Conservation (phyloP, 2,113 vertebrate genomes). For the Sander vitreus region DNA sequence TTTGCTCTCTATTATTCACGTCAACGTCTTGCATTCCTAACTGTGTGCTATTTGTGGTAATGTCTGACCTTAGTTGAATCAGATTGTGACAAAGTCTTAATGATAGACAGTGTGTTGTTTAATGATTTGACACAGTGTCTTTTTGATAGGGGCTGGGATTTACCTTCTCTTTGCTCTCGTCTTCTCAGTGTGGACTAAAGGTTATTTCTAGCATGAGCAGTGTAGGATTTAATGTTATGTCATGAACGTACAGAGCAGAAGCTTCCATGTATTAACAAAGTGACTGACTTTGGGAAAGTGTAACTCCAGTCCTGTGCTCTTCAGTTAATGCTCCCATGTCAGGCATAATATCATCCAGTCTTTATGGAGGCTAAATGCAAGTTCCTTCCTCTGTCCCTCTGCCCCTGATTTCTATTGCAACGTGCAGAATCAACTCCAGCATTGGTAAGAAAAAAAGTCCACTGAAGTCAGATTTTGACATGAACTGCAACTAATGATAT, state of each 20-base stretch:
- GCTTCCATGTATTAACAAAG: slow-evolving; percentile 9
- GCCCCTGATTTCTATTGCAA: slow-evolving; percentile 4
- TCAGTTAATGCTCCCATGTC: slow-evolving; percentile 40
- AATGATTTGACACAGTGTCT: not conserved
- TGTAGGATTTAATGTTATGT: slow-evolving; percentile 32
- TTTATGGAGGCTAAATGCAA: slow-evolving; percentile 30
- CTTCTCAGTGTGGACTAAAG: not conserved
- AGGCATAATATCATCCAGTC: slow-evolving; percentile 34
- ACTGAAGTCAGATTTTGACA: not conserved
- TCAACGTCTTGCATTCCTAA: not conserved
- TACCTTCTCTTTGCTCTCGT: not conserved
- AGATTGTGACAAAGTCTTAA: not conserved
- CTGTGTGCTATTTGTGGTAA: not conserved
- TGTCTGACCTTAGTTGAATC: not conserved
- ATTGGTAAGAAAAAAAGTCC: not conserved
- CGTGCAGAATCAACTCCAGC: not conserved
- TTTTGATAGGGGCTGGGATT: not conserved
- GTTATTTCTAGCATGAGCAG: slow-evolving; percentile 16
- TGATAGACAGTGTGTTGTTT: not conserved
- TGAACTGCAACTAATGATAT: slow-evolving; percentile 1
- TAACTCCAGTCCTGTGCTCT: slow-evolving; percentile 3
- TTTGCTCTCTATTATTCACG: slow-evolving; percentile 4
- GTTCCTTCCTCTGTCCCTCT: slow-evolving; percentile 1
- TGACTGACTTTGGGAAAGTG: slow-evolving; percentile 18
- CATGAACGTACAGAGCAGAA: slow-evolving; percentile 20